Evolutionary conservation across 2,797 vertebrate genomes (phyloP).

Genomic region (Coluber constrictor): DNA sequence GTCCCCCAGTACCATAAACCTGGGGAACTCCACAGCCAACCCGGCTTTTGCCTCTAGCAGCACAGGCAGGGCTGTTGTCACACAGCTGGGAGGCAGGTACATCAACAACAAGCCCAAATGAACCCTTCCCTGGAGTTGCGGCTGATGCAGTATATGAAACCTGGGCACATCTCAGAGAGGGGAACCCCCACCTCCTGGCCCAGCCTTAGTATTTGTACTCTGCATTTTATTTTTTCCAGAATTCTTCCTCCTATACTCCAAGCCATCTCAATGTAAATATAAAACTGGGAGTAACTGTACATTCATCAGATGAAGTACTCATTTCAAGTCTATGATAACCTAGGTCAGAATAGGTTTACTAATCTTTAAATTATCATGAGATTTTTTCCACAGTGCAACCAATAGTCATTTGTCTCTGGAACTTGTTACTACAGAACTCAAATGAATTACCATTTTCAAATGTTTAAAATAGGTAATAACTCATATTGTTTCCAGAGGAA

Average conservation of each 20-base stretch:
- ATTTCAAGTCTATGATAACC: neutral
- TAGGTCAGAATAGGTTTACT: neutral
- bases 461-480: neutral
- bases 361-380: neutral
- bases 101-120: no score
- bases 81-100: no score
- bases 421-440: neutral
- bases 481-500: neutral
- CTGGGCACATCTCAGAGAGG: no score
- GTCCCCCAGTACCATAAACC: no score
- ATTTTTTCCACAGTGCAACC: neutral
- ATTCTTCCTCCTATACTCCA: neutral
- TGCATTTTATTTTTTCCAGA: neutral
- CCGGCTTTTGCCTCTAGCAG: no score
- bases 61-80: no score
- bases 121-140: no score
- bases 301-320: neutral
- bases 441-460: neutral
- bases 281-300: neutral
- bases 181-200: no score
- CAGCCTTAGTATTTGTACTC: neutral
- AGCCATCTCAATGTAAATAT: neutral
- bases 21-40: no score
- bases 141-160: no score
- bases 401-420: neutral